A percentile compares a stretch with the other conserved stretches of the same genome.
Evolutionary conservation across 2,113 vertebrate genomes (phyloP).

Genomic region (Anguilla japonica): DNA sequence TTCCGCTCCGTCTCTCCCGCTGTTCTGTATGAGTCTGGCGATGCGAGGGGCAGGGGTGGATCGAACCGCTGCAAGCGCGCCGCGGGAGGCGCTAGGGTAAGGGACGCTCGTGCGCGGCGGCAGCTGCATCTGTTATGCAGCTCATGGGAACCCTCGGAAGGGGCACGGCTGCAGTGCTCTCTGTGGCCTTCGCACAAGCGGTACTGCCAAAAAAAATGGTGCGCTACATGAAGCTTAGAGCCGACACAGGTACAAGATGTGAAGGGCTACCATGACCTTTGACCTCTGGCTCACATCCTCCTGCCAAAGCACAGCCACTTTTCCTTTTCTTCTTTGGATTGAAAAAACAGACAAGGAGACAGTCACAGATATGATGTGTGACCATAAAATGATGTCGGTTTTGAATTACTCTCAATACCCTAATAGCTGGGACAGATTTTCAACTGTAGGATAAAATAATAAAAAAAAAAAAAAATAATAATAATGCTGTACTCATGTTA

Average conservation of each 20-base stretch:
- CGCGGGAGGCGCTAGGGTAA: not conserved
- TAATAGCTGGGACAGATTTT: conserved; percentile 2
- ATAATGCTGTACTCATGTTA: not conserved
- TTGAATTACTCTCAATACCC: not conserved
- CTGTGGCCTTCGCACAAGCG: conserved; percentile 33
- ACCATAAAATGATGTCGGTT: not conserved
- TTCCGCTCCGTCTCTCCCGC: not conserved
- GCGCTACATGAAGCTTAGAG: not conserved
- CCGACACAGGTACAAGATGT: not conserved
- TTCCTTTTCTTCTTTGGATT: not conserved
- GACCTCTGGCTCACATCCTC: not conserved
- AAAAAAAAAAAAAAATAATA: too few species aligned
- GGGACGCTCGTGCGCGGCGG: conserved; percentile 31
- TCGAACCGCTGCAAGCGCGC: not conserved
- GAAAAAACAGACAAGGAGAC: not conserved
- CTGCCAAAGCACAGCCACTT: not conserved
- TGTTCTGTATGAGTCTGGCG: not conserved
- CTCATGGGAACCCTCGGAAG: conserved; percentile 46
- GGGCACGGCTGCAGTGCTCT: conserved; percentile 27
- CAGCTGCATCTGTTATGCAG: conserved; percentile 45
- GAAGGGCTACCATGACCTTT: not conserved
- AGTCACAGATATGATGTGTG: not conserved
- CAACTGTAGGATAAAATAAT: not conserved
- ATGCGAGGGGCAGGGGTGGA: not conserved
- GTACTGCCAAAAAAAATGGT: conserved; percentile 16